A percentile compares a stretch with the other conserved stretches of the same genome.
Evolutionary conservation across 2,113 vertebrate species (phyloP).

Genomic region (Rhodinocichla rosea): DNA sequence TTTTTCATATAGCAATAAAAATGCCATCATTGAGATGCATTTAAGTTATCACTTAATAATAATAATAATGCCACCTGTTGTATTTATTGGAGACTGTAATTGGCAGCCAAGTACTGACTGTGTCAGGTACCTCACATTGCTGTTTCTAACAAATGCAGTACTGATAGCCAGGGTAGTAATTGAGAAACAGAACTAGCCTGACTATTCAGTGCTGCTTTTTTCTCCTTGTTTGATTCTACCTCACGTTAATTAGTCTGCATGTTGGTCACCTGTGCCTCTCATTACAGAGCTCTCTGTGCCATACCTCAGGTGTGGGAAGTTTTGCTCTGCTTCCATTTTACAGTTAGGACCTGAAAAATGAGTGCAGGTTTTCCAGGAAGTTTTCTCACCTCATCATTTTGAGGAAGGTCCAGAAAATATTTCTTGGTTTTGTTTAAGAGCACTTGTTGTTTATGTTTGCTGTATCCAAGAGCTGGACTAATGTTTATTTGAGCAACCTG

Average conservation of each 20-base stretch:
- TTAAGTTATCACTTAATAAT: background rate
- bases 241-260: accelerated
- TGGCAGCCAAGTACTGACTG: background rate
- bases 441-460: background rate
- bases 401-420: background rate
- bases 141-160: background rate
- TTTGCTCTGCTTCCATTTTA: background rate
- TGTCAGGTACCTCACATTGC: background rate
- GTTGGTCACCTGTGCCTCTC: background rate
- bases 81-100: background rate
- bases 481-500: background rate
- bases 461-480: background rate
- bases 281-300: background rate
- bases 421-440: background rate
- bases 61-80: background rate
- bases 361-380: background rate
- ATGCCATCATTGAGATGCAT: background rate
- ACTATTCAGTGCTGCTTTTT: background rate
- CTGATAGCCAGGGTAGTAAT: background rate
- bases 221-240: background rate
- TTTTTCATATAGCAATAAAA: background rate
- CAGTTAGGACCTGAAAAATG: background rate
- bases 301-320: no score
- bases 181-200: background rate
- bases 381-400: background rate